Base-by-base conservation (phyloP, 2,888 invertebrate species). In the Erannis defoliaria region DNA sequence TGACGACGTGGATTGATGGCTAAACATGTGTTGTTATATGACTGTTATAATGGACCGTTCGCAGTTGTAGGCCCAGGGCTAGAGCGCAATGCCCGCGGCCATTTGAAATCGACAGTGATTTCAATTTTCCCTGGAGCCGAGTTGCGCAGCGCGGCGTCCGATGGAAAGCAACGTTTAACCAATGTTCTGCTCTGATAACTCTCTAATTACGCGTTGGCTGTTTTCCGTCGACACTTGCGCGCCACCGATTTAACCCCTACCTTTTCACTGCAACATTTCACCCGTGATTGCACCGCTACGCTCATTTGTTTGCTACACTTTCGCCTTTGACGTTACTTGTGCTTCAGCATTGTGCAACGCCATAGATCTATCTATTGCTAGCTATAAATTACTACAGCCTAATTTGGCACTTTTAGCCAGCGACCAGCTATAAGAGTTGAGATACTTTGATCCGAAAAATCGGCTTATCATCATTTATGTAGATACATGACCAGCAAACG, bases 151-250 rank as follows among this genome's bases (percentile, higher is more conserved):
- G 89, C 91, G 90, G 90, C 84, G 90, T 89, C 88, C 90, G 93
- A 91, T 93, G 91, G 92, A 92, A 92, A 93, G 91, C 90, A 89
- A 83, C 88, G 88, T 90, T 93, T 90, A 90, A 88, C 93, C 90
- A 91, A 92, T 92, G 92, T 90, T 90, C 83, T 84, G 91, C 90
- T 92, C 93, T 92, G 88, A 93, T 92, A 90, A 91, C 88, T 89
- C 86, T 90, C 86, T 91, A 91, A 93, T 91, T 92, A 88, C 88
- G 83, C 81, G 75, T 85, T 84, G 76, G 82, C 84, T 80, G 85
- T 90, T 91, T 89, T 88, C 90, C 90, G 87, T 90, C 86, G 88
- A 86, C 89, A 89, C 89, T 89, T 78, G 81, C 76, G 78, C 77
- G 78, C 81, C 85, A 80, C 80, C 73, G 78, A 79, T 76, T 86